Evolutionary conservation across 2,113 vertebrate genomes (phyloP), one percentile per base, ranked within the genome.

Genomic region (Motacilla alba): DNA sequence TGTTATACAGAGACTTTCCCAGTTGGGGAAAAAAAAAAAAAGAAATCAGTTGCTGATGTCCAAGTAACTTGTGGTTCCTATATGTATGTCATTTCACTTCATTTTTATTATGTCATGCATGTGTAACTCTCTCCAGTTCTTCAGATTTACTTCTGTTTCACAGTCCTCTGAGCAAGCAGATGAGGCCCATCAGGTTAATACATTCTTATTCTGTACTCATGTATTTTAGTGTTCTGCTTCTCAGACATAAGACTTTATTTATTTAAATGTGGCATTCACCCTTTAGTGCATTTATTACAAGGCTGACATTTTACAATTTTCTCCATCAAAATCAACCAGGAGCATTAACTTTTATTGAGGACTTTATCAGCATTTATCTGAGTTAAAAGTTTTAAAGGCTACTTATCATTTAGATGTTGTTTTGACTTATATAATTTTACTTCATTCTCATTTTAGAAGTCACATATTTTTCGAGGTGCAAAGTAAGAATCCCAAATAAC

Each of bases 201-300:
- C n/a, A 73, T 89, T 91, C 83, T 58, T 91, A 77, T 89, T 81
- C 78, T 1, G 2, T 73, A 64, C 47, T 84, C 58, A 39, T 43
- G 62, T 62, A 87, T 94, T 96, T 95, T 87, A 96, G 74, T 85
- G 62, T 85, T 95, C 84, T 82, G 37, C 66, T 84, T 95, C 94
- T 92, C 83, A 96, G 76, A 72, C 15, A 75, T 75, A 87, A 95
- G 93, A 49, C 8, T 95, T 95, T 96, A 95, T 96, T 96, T 95
- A 93, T 95, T 95, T 96, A 92, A 95, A 95, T 95, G 81, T 89
- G 94, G 73, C 70, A 95, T 96, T 97, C 94, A 92, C 79, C 92
- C 83, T 93, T 94, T 95, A 89, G 58, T 85, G 87, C 83, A 91
- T 94, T 94, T 94, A 97, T 96, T 95, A 83, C 83, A 63, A 74